Base-by-base conservation (phyloP, 2,888 invertebrate species). In the Dasysyrphus tricinctus region DNA sequence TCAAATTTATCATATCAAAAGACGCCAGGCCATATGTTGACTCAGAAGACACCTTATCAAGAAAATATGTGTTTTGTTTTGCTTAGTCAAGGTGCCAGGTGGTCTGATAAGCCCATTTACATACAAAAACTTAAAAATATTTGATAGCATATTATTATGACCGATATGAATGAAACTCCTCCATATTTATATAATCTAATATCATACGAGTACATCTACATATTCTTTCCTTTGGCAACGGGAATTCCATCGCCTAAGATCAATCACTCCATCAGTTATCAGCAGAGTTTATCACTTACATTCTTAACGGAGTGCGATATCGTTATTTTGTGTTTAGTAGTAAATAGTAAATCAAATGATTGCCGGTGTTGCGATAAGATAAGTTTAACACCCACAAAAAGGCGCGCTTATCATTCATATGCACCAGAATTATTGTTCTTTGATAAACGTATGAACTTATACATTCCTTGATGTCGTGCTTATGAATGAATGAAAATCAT, bases 291-390 rank as follows among this genome's bases (percentile, higher is more conserved):
- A 14, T 32, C 9, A n/a, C 8, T 4, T 14, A 39, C 5, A 65
- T 47, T 44, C 44, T 24, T 16, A 32, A 19, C 1, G n/a, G 1
- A 19, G 29, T 29, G 19, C 42, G 24, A 2, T 5, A 32, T 14
- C 14, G 29, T 54, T n/a, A 8, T 29, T 54, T 32, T 8, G 29
- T 3, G 14, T 8, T 54, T 7, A 8, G 32, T 32, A 14, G 49
- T 51, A 12, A 70, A 56, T 70, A 44, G 34, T 57, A 49, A 76
- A 65, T 72, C 76, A 76, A 65, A 72, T 56, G 44, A 81, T 77
- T 76, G 49, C 34, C 72, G 61, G 51, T 65, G n/a, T 61, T 3
- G 39, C 63, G 83, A 83, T 83, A 75, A 79, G 75, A 79, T 79
- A 74, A 32, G 32, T 37, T 51, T 16, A 16, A 77, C 81, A 54